Percentiles rank a stretch among this genome's conserved stretches.
Conservation (phyloP, 1,140 invertebrate genomes). For the Eurosta solidaginis region DNA sequence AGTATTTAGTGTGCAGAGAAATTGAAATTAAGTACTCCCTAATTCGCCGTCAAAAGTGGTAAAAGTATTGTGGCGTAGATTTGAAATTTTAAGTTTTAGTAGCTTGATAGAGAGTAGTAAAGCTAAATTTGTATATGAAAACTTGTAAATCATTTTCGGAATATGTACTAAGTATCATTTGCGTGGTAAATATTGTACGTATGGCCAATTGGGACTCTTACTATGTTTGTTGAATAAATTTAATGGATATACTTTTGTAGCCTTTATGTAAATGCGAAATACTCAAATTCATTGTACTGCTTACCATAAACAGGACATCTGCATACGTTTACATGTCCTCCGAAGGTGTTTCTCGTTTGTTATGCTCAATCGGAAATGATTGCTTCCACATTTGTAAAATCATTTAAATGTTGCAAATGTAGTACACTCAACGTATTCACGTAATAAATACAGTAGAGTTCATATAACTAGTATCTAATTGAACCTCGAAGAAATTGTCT, state of each 20-base stretch:
- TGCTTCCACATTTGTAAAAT: background rate
- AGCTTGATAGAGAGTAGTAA: background rate
- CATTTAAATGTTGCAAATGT: background rate
- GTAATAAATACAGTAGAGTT: background rate
- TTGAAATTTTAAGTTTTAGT: background rate
- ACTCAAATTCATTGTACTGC: no score
- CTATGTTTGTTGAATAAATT: no score
- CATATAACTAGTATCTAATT: background rate
- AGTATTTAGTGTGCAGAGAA: background rate
- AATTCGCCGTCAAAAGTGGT: conserved; percentile 17
- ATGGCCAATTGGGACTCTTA: no score
- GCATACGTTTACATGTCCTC: background rate
- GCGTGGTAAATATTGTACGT: no score
- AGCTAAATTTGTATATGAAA: background rate
- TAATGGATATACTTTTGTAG: no score
- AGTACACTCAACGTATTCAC: background rate
- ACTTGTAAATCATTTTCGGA: background rate
- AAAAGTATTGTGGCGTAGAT: background rate
- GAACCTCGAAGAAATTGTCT: no score
- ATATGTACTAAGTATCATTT: no score
- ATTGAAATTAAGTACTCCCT: conserved; percentile 27
- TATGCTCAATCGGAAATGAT: background rate
- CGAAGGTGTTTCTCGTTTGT: background rate
- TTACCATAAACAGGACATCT: background rate
- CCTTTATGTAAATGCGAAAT: no score